Base-by-base conservation (phyloP, 2,113 vertebrate genomes). In the Sebastes schlegelii region DNA sequence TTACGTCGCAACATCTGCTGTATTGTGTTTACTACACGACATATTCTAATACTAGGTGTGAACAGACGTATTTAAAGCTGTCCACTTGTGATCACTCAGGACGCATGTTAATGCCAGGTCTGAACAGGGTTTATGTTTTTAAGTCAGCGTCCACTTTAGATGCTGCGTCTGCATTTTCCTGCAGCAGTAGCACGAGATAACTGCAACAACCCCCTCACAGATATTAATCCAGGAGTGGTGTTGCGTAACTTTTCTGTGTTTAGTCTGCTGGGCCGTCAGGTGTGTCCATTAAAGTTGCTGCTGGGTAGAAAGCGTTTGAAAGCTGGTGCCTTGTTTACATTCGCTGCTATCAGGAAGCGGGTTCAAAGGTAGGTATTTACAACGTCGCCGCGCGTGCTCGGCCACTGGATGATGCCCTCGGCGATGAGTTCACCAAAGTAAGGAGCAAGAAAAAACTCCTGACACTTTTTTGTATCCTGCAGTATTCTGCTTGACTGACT, bases 311-410 rank as follows among this genome's bases (percentile, higher is more conserved):
- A 42, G 85, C 5, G 64, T 89, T 88, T 90, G 83, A 93, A 93
- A 85, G 54, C 67, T 66, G 26, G 48, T 82, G 64, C 77, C 73
- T 79, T 95, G 92, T 95, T 95, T 95, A 93, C 87, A 83, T 91
- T 83, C 52, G 62, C 57, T 90, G 73, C 85, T 93, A 91, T 93
- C 91, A 86, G 86, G 66, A 74, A 80, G 51, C 62, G 43, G 40
- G 89, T 94, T 93, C 91, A 94, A 94, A 94, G 93, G 91, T 89
- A 84, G 72, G 76, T 84, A 89, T 91, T 89, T 86, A 86, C 86
- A 84, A 67, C 49, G 9, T 54, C 6, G 69, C 74, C 13, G 74
- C 58, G 10, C 58, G 79, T 80, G 68, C 40, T 70, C 42, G 40
- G 63, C 70, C 71, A 79, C 76, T 68, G 76, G 43, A 62, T 66